Conservation (phyloP, 2,113 vertebrate genomes). For the Collichthys lucidus region DNA sequence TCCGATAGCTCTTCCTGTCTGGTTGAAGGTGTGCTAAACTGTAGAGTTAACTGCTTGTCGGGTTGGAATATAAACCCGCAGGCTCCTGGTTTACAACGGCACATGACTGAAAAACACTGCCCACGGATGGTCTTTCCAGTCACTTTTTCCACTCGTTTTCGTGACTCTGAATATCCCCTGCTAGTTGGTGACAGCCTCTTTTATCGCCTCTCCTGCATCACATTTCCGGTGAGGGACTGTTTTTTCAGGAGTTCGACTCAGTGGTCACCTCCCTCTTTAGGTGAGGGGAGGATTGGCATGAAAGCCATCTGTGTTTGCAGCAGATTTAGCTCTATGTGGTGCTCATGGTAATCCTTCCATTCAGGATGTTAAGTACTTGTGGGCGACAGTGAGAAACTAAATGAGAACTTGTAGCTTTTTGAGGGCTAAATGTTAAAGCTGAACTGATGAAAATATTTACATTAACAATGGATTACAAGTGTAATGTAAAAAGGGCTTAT, state of each 20-base stretch:
- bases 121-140: slow-evolving; percentile 35
- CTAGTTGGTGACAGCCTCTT: slow-evolving; percentile 21
- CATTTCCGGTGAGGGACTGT: slow-evolving; percentile 27
- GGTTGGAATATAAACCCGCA: slow-evolving; percentile 19
- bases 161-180: slow-evolving; percentile 44
- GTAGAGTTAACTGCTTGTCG: neutral
- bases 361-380: neutral
- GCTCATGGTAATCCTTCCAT: slow-evolving; percentile 19
- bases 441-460: neutral
- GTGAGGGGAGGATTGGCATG: slow-evolving; percentile 9
- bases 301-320: slow-evolving; percentile 17
- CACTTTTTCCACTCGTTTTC: slow-evolving; percentile 36
- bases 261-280: neutral
- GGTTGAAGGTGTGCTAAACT: slow-evolving; percentile 5
- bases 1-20: neutral
- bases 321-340: neutral
- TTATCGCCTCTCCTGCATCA: slow-evolving; percentile 42
- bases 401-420: slow-evolving; percentile 5
- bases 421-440: neutral
- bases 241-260: slow-evolving; percentile 23
- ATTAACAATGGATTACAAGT: neutral
- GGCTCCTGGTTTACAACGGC: neutral
- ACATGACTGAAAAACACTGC: slow-evolving; percentile 8
- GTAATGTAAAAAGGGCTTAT: slow-evolving; percentile 11
- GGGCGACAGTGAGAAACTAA: neutral